A percentile compares a stretch with the other conserved stretches of the same genome.
phyloP scores from a whole-genome alignment of 2,888 invertebrate genomes.

The Machimus atricapillus region DNA sequence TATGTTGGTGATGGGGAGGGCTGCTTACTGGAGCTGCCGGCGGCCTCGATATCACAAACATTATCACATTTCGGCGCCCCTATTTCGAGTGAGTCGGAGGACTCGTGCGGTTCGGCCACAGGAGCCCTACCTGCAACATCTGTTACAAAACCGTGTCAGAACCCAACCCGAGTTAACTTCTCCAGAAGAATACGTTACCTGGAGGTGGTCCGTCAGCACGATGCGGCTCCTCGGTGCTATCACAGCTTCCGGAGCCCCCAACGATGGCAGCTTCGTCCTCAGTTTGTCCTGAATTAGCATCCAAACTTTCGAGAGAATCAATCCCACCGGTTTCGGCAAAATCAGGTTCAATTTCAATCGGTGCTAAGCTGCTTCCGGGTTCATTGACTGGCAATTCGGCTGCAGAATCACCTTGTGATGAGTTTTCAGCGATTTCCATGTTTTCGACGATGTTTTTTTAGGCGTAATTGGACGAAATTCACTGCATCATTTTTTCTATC shows the following conservation, averaged over 20 bases:
- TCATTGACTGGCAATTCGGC: neutral
- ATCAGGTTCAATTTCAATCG: neutral
- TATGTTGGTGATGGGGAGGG: neutral
- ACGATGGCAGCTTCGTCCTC: neutral
- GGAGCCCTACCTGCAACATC: neutral
- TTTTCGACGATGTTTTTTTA: neutral
- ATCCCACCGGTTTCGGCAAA: neutral
- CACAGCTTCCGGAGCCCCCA: neutral
- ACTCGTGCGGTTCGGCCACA: neutral
- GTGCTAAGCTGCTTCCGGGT: slow-evolving; percentile 1
- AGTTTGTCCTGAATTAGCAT: neutral
- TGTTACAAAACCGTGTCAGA: neutral
- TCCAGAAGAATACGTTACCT: neutral
- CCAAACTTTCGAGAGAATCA: neutral
- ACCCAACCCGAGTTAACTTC: neutral
- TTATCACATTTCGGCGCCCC: slow-evolving; percentile 24
- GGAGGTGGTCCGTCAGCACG: neutral
- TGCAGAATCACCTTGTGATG: neutral
- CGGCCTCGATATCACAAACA: slow-evolving; percentile 8
- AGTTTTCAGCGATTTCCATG: neutral
- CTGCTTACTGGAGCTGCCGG: neutral
- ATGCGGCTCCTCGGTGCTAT: neutral
- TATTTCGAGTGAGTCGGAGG: neutral
- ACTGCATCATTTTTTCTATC: neutral
- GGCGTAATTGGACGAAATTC: neutral